A percentile compares a stretch with the other conserved stretches of the same genome.
Evolutionary conservation across 2,797 vertebrate genomes (phyloP).

Genomic region (Xyrichtys novacula): DNA sequence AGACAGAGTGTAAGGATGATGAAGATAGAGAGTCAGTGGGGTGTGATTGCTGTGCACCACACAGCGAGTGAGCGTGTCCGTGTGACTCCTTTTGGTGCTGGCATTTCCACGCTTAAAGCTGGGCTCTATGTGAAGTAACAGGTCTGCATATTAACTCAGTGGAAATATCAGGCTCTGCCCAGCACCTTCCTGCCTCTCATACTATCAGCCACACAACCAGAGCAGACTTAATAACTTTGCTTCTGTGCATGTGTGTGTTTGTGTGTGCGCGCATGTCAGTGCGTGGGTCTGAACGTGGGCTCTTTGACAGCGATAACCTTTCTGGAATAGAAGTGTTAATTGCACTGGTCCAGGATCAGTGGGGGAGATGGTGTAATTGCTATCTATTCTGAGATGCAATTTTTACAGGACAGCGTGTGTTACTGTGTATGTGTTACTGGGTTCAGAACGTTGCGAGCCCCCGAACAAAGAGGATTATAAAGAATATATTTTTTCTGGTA

Average conservation of each 20-base stretch:
- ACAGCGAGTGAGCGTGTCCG: conserved; percentile 10
- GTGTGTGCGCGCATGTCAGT: conserved; percentile 29
- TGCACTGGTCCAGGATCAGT: conserved; percentile 76
- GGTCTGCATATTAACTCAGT: conserved; percentile 74
- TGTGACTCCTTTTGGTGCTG: conserved; percentile 34
- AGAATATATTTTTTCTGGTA: neutral
- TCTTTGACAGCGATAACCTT: conserved; percentile 83
- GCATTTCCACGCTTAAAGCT: conserved; percentile 61
- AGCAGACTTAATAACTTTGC: conserved; percentile 70
- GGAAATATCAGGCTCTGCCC: conserved; percentile 71
- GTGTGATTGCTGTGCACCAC: conserved; percentile 23
- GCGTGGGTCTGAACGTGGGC: conserved; percentile 29
- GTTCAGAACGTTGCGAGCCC: conserved; percentile 22
- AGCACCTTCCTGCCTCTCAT: conserved; percentile 60
- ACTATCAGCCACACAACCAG: conserved; percentile 64
- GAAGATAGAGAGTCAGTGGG: conserved; percentile 36
- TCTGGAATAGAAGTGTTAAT: conserved; percentile 80
- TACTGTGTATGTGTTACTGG: neutral
- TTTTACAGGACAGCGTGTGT: conserved; percentile 45
- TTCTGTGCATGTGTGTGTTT: conserved; percentile 39
- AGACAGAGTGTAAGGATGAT: conserved; percentile 18
- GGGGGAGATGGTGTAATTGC: conserved; percentile 69
- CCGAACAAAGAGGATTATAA: neutral
- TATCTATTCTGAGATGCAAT: conserved; percentile 57
- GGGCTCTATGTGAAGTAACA: conserved; percentile 67